A percentile compares a stretch with the other conserved stretches of the same genome.
Evolutionary conservation across 2,113 vertebrate species (phyloP).

Genomic region (Natator depressus): DNA sequence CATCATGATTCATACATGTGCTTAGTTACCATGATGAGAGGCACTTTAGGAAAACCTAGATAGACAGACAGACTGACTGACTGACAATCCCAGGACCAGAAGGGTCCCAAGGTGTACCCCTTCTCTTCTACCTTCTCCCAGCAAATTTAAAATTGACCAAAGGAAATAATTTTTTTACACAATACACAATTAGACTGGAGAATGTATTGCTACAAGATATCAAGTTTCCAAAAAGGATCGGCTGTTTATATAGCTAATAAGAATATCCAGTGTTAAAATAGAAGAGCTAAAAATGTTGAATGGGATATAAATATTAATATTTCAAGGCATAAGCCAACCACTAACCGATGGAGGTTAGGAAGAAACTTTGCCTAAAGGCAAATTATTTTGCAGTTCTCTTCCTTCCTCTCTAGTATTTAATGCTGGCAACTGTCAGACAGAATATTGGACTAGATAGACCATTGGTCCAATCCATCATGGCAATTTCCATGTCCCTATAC

Average conservation of each 20-base stretch:
- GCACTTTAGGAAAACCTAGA: not conserved
- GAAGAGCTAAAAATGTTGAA: not conserved
- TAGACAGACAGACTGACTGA: not conserved
- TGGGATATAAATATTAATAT: not conserved
- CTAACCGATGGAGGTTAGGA: not conserved
- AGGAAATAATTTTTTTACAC: not conserved
- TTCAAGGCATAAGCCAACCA: not conserved
- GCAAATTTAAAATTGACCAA: not conserved
- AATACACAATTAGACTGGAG: not conserved
- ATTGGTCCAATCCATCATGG: not conserved
- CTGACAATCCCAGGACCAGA: rapidly evolving
- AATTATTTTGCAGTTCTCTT: not conserved
- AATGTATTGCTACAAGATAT: not conserved
- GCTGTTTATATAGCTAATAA: not conserved
- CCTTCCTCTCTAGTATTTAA: not conserved
- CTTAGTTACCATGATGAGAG: not conserved
- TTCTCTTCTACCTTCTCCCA: not conserved
- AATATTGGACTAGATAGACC: not conserved
- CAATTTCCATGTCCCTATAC: not conserved
- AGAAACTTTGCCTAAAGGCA: not conserved
- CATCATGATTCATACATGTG: not conserved
- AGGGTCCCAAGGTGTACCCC: not conserved
- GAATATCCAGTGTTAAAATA: not conserved
- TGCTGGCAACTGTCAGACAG: not conserved
- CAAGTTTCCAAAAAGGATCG: not conserved